A percentile compares a stretch with the other conserved stretches of the same genome.
Conservation (phyloP, 2,797 vertebrate species). For the Mionectes olivaceus region DNA sequence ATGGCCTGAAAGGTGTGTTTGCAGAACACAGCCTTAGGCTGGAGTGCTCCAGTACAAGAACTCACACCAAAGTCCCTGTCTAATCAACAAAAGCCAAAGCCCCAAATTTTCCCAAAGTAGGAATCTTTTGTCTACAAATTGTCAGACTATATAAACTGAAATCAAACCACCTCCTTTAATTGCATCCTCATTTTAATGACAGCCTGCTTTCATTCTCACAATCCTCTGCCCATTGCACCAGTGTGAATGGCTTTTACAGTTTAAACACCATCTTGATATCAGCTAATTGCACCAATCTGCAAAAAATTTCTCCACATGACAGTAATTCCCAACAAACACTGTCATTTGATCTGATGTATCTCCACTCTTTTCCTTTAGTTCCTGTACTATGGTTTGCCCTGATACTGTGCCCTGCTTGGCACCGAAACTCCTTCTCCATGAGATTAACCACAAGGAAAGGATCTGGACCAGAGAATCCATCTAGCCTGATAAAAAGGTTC, state of each 20-base stretch:
- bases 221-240: neutral
- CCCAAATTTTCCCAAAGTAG: neutral
- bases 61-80: neutral
- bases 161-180: neutral
- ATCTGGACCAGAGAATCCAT: neutral
- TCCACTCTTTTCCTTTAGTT: neutral
- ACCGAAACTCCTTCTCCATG: neutral
- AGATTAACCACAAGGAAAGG: neutral
- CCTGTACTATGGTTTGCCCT: neutral
- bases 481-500: neutral
- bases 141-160: neutral
- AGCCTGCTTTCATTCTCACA: neutral
- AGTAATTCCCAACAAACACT: neutral
- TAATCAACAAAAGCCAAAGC: neutral
- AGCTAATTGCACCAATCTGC: constrained; percentile 7
- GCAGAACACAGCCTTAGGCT: neutral
- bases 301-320: constrained; percentile 6
- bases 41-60: neutral
- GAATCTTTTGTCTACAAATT: neutral
- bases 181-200: constrained; percentile 26
- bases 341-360: neutral
- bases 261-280: constrained; percentile 29
- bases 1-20: neutral
- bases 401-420: accelerated
- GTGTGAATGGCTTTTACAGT: neutral